These are phyloP conservation scores for Pollimyrus isidori DNA, from an alignment of 2,113 vertebrate species.

Conservation along the genomic window DNA sequence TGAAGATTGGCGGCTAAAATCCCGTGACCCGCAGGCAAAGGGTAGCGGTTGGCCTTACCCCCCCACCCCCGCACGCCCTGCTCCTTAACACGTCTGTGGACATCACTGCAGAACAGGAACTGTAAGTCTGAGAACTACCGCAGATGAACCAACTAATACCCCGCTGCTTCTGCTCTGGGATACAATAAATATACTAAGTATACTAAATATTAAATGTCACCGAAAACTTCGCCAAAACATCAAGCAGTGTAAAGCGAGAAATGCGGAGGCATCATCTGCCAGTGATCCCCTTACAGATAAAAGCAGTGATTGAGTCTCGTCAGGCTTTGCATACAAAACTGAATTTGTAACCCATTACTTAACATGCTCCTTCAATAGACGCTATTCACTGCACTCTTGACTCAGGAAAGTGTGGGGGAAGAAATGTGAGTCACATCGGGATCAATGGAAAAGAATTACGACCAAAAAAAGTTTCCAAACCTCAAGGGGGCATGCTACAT, in stretches of 20 bases:
- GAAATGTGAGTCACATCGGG: slow-evolving; percentile 5
- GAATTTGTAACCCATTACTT: slow-evolving; percentile 1
- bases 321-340: background rate
- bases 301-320: background rate
- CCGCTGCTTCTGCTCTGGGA: background rate
- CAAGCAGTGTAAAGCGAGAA: background rate
- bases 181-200: background rate
- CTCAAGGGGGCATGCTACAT: background rate
- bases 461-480: background rate
- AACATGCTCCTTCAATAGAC: background rate
- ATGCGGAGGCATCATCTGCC: background rate
- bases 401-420: background rate
- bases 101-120: background rate
- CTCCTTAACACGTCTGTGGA: background rate
- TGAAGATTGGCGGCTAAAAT: background rate
- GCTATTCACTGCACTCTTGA: background rate
- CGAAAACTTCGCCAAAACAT: background rate
- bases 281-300: background rate
- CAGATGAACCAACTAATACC: background rate
- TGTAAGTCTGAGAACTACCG: background rate
- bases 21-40: background rate
- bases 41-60: background rate
- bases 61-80: background rate
- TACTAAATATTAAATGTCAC: background rate
- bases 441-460: background rate